Conservation (phyloP, 2,888 invertebrate species). For the Trichopoda pennipes region DNA sequence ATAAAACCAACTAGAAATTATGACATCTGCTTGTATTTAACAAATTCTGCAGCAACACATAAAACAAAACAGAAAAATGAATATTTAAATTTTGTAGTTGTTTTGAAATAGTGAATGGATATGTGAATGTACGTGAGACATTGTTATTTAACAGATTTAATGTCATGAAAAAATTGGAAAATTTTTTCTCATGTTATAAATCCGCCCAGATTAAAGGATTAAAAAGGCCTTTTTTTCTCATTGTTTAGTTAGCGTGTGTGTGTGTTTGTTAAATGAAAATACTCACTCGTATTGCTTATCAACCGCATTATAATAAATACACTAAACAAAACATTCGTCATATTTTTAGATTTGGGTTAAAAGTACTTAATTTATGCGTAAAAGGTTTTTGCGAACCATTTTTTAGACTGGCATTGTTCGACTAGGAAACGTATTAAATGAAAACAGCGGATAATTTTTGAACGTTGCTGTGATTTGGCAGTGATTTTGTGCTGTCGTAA, state of each 20-base stretch:
- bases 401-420: no score
- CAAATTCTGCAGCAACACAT: conserved; percentile 37
- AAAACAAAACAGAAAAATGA: conserved; percentile 23
- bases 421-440: no score
- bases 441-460: no score
- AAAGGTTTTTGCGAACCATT: no score
- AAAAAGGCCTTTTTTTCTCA: conserved; percentile 1
- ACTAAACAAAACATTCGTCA: no score
- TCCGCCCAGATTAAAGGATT: conserved; percentile 32
- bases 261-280: not conserved
- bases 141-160: conserved; percentile 25
- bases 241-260: not conserved
- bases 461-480: no score
- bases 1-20: conserved; percentile 42
- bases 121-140: conserved; percentile 29
- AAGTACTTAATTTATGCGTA: no score
- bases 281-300: not conserved
- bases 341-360: no score
- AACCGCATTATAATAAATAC: no score
- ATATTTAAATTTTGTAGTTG: conserved; percentile 41
- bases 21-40: conserved; percentile 58
- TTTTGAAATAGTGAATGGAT: conserved; percentile 21
- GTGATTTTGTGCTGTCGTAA: no score
- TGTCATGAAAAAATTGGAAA: conserved; percentile 9
- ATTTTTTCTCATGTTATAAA: conserved; percentile 14